Percentiles rank a stretch among this genome's conserved stretches.
These are phyloP conservation scores for Lapara coniferarum DNA, from an alignment of 2,888 invertebrate genomes.

Conservation along the genomic window DNA sequence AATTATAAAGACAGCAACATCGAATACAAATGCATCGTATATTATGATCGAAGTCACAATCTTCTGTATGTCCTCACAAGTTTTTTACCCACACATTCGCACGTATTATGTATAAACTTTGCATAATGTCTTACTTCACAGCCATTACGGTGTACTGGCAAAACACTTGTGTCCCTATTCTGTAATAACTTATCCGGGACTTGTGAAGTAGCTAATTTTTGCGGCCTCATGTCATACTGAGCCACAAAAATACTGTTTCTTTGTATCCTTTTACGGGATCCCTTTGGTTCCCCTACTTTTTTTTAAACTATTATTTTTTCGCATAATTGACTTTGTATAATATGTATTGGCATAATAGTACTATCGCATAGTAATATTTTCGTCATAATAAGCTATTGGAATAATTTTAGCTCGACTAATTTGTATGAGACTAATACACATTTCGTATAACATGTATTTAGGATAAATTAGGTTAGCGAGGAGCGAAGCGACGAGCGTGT, in stretches of 20 bases:
- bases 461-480: no score
- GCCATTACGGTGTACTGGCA: background rate
- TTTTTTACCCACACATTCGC: background rate
- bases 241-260: background rate
- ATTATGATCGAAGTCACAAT: background rate
- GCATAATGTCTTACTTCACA: slow-evolving; percentile 1
- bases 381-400: no score
- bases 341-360: no score
- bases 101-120: slow-evolving; percentile 3
- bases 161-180: slow-evolving; percentile 9
- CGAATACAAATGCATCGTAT: background rate
- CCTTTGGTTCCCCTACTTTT: no score
- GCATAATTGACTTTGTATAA: no score
- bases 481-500: no score
- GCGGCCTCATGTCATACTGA: background rate
- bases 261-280: no score
- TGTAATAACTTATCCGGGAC: background rate
- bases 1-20: background rate
- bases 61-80: background rate
- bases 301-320: no score
- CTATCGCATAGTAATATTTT: no score
- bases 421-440: no score
- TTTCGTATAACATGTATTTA: no score
- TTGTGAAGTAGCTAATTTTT: background rate
- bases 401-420: no score